Base-by-base conservation (phyloP, 2,113 vertebrate species). In the Gobiocypris rarus region DNA sequence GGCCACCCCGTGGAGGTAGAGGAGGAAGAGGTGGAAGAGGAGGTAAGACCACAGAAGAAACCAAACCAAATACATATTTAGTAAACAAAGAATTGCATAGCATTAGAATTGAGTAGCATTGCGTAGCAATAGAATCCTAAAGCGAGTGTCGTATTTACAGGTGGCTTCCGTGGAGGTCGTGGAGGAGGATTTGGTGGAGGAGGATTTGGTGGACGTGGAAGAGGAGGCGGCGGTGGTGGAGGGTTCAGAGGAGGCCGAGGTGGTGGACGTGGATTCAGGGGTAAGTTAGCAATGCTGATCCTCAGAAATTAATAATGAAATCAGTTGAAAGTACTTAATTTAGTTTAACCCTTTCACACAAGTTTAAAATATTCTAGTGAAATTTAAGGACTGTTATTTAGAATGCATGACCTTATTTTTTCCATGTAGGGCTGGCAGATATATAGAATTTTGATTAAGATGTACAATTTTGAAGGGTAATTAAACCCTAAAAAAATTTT, bases 1-100 rank as follows among this genome's bases (percentile, higher is more conserved):
- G 96, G 5, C 93, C 95, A 2, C 94, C 96, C 0, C 93, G 97
- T 90, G 98, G 98, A 24, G 95, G 96, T 7, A 90, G 97, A 58
- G 96, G 97, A 41, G 86, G 96, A 86, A 94, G 96, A 0, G 95
- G 96, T 54, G 93, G 95, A 48, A 92, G 96, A 83, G 95, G 96
- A 0, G 94, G 96, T 91, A 80, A 61, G 52, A 41, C 26, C 28
- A 38, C 9, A 9, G 15, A 75, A 52, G 34, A 70, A 41, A 56
- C n/a, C n/a, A 48, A 0, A 2, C n/a, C n/a, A 2, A 9, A 43
- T 75, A 48, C 10, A 65, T 70, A 1, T 54, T 54, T 54, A 54
- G 19, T 54, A 8, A 22, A 19, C 6, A n/a, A 4, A n/a, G n/a
- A 59, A 9, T 19, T 31, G 8, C n/a, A n/a, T 41, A 48, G n/a